Evolutionary conservation across 1,140 invertebrate genomes (phyloP).

Genomic region (Ctenoplectra terminalis): DNA sequence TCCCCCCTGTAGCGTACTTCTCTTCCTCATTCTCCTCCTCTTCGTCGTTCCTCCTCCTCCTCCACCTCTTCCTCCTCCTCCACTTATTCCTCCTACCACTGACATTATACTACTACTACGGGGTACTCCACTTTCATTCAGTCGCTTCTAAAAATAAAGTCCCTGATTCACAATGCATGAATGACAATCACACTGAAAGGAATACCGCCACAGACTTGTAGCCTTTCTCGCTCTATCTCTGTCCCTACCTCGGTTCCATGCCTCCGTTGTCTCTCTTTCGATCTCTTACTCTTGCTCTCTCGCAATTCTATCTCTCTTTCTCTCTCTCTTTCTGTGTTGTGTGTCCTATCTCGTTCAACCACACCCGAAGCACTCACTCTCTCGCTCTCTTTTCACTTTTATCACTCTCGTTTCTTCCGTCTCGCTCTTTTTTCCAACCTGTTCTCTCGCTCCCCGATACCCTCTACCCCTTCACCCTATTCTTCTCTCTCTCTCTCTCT

Average conservation of each 20-base stretch:
- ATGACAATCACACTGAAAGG: conserved; percentile 79
- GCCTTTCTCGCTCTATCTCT: conserved; percentile 35
- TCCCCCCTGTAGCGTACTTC: conserved; percentile 46
- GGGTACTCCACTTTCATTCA: conserved; percentile 81
- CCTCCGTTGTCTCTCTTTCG: conserved; percentile 6
- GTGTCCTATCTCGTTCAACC: background rate
- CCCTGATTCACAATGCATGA: conserved; percentile 81
- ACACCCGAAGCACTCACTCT: background rate
- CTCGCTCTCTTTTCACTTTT: conserved; percentile 6
- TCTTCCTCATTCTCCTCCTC: conserved; percentile 63
- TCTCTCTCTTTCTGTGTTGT: background rate
- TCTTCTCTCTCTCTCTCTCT: too few relatives aligned
- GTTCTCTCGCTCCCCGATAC: background rate
- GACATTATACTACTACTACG: conserved; percentile 71
- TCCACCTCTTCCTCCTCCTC: conserved; percentile 51
- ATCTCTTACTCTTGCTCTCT: conserved; percentile 5
- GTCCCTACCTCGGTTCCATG: background rate
- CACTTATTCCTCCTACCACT: conserved; percentile 57
- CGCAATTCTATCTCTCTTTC: conserved; percentile 11
- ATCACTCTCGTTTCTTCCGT: conserved; percentile 28
- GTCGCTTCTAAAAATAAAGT: conserved; percentile 81
- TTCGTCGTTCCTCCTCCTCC: conserved; percentile 48
- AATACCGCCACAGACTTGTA: conserved; percentile 63
- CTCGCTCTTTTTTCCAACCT: conserved; percentile 37
- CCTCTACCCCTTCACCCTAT: background rate